Evolutionary conservation across 2,888 invertebrate species (phyloP), one percentile per base, ranked within the genome.

Genomic region (Papilio protenor): DNA sequence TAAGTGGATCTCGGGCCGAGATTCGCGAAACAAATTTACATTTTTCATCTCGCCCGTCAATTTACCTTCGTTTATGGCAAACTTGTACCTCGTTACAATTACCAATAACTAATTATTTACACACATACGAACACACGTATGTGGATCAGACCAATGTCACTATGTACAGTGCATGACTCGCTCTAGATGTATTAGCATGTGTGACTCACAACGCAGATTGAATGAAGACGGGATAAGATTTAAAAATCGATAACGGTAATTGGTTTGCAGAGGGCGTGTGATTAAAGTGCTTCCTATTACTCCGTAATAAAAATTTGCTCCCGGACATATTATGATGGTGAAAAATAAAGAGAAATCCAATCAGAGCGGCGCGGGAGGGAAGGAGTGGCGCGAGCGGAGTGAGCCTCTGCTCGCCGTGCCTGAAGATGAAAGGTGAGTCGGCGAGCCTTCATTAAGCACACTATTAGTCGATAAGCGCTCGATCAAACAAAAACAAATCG

Each of bases 401-500:
- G 94, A 93, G 82, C 91, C 92, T 83, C 89, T 94, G 80, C 87
- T 93, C 73, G 87, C 91, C 27, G 93, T 93, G 87, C 93, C 94
- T 92, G 94, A 94, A 84, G 92, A 93, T 93, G 94, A 94, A 93
- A 93, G 94, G 94, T 94, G 91, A 94, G 93, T 89, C 88, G 85
- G 82, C 84, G 86, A 84, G 82, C 85, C 87, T 92, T 94, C 92
- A 92, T 93, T 94, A 93, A 90, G 87, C 84, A 83, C 87, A 91
- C 91, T 91, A 90, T 89, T 90, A 91, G 87, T 85, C 87, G 87
- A 89, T 90, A 88, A 90, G 83, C 88, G 85, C 85, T 82, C 82
- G 83, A 81, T 83, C 82, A 86, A 91, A 91, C 87, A 91, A 91
- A 71, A 90, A 90, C 89, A 88, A 88, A 85, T 82, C 79, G 61